Base-by-base conservation (phyloP, 2,113 vertebrate genomes). In the Steatornis caripensis region DNA sequence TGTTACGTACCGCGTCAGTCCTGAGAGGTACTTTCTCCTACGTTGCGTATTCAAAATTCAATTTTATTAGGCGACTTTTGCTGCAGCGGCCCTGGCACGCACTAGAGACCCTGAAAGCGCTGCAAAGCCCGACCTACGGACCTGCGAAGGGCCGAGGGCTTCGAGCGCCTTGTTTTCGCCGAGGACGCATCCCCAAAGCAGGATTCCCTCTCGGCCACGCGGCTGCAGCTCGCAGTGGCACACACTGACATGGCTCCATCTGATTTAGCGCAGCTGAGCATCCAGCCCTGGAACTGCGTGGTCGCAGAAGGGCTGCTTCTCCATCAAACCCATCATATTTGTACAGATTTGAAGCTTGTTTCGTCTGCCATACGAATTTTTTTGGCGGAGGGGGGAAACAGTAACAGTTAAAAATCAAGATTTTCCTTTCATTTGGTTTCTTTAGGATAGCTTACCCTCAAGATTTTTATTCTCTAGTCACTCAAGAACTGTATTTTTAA, bases 61-160 rank as follows among this genome's bases (percentile, higher is more conserved):
- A 3, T 60, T 46, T 66, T 20, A 8, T 8, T 2, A 23, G 46
- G 29, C 0, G 37, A 4, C 19, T 55, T 41, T 8, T 3, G 41
- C 43, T 4, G 36, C 27, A 2, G 72, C 0, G 18, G 41, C 39
- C 43, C 53, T 12, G 41, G 14, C 1, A 8, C 0, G 3, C 5
- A 20, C 15, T 3, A 43, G 18, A 16, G 71, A 61, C 26, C 7
- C 62, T 39, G 30, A 4, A 37, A 60, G 34, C 1, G 30, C 41
- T 6, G 23, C 4, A 3, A 34, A 89, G 23, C 46, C 37, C 6
- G 4, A 27, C 27, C 34, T 11, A 34, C 1, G 26, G 71, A 11
- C 11, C 34, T 4, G 8, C 0, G 7, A 1, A n/a, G 55, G 48
- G 65, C 6, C 0, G 8, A 24, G 58, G 60, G 43, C 24, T 32